Evolutionary conservation across 2,113 vertebrate genomes (phyloP).

Genomic region (Desmodus rotundus): DNA sequence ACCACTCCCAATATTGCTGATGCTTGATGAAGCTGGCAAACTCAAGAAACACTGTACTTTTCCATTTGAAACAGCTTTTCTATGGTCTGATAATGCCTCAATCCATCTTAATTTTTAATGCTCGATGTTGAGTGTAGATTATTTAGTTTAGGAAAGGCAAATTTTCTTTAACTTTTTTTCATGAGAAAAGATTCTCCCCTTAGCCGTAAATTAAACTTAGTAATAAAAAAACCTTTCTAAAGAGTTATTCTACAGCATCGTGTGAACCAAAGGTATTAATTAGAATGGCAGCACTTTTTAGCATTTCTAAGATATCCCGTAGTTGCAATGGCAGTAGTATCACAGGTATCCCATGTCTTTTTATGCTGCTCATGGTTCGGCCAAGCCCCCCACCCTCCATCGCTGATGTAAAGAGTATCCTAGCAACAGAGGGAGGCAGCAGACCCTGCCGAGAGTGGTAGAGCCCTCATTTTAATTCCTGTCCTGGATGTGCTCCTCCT

Average conservation of each 20-base stretch:
- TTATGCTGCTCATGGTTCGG: not conserved
- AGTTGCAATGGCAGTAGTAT: not conserved
- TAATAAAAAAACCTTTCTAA: not conserved
- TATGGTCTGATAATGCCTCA: not conserved
- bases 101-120: not conserved
- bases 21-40: not conserved
- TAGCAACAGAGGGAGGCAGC: not conserved
- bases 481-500: not conserved
- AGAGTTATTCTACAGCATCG: not conserved
- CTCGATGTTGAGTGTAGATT: not conserved
- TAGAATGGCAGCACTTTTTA: not conserved
- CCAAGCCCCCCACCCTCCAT: not conserved
- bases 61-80: not conserved
- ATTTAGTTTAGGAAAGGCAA: not conserved
- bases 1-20: accelerated
- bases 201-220: not conserved
- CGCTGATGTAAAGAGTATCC: not conserved
- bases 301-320: not conserved
- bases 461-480: not conserved
- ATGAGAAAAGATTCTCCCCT: not conserved
- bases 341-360: not conserved
- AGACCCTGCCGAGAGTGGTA: not conserved
- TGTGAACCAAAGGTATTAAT: not conserved
- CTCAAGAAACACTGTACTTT: not conserved
- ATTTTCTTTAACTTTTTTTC: not conserved